Percentiles rank a stretch among this genome's conserved stretches.
These are phyloP conservation scores for Pseudolaguvia tuberculata DNA, from an alignment of 2,113 vertebrate genomes.

Conservation along the genomic window DNA sequence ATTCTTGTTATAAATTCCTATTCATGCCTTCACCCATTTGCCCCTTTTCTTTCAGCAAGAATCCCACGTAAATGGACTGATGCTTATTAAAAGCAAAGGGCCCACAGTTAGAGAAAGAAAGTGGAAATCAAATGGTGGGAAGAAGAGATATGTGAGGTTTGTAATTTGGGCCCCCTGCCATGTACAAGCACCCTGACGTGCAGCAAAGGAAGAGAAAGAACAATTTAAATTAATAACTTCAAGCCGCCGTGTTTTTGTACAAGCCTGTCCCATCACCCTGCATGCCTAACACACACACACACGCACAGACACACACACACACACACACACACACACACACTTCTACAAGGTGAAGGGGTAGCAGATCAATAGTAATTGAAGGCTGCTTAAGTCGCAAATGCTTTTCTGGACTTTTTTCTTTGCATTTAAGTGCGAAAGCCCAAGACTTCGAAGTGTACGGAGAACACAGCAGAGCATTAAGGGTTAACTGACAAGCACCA, in stretches of 20 bases:
- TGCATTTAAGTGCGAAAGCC: neutral
- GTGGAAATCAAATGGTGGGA: constrained; percentile 44
- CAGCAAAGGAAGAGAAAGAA: constrained; percentile 40
- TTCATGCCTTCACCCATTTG: constrained; percentile 38
- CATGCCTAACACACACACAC: constrained; percentile 20
- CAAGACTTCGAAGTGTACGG: neutral
- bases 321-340: constrained; percentile 37
- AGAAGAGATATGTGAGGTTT: constrained; percentile 35
- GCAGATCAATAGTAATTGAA: constrained; percentile 3
- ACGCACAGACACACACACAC: constrained; percentile 35
- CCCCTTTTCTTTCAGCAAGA: constrained; percentile 40
- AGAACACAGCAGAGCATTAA: neutral
- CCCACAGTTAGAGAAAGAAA: constrained; percentile 47
- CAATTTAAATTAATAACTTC: constrained; percentile 52
- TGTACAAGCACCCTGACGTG: constrained; percentile 40
- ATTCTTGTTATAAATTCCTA: constrained; percentile 39
- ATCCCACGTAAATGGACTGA: constrained; percentile 40
- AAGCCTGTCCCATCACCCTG: constrained; percentile 19
- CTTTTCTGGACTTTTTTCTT: constrained; percentile 19
- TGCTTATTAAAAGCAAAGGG: constrained; percentile 49
- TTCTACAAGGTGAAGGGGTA: constrained; percentile 41
- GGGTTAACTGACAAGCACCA: neutral
- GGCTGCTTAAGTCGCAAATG: constrained; percentile 31
- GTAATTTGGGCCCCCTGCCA: constrained; percentile 40
- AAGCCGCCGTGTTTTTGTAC: constrained; percentile 32